Conservation (phyloP, 2,888 invertebrate genomes). For the Pilophorus perplexus region DNA sequence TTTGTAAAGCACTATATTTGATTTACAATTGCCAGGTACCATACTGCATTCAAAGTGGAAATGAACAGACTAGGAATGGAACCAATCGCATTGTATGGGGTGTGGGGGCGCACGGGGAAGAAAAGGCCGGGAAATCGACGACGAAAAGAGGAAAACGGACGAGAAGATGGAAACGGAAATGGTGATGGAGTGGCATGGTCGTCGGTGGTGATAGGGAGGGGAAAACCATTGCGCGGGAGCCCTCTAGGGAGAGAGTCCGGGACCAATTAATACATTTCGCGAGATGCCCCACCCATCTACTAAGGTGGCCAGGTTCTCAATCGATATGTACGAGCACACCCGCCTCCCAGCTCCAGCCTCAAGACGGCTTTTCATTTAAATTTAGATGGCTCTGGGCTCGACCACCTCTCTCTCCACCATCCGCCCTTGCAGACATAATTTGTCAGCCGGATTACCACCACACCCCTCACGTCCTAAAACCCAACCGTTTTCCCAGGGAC, state of each 20-base stretch:
- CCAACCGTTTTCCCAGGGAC: not conserved
- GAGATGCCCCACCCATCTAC: constrained; percentile 46
- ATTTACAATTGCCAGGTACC: no score
- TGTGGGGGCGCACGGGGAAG: no score
- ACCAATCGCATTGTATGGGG: no score
- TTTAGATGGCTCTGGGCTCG: constrained; percentile 37
- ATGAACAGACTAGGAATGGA: no score
- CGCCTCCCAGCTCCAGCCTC: no score
- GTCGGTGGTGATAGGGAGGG: constrained; percentile 1
- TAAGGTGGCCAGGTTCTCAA: constrained; percentile 47
- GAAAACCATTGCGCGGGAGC: constrained; percentile 15
- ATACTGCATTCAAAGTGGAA: no score
- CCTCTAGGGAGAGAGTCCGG: constrained; percentile 42
- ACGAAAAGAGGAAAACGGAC: no score
- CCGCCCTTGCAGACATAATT: constrained; percentile 16
- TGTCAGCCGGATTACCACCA: constrained; percentile 37
- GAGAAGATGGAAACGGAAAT: constrained; percentile 46
- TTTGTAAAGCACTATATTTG: no score
- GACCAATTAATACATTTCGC: constrained; percentile 49
- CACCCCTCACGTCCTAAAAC: not conserved
- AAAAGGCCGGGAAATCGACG: no score
- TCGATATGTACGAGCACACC: constrained; percentile 45
- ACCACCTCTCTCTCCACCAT: constrained; percentile 3
- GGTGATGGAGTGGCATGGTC: not conserved
- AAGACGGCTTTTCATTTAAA: constrained; percentile 42